Conservation (phyloP, 2,888 invertebrate species). For the Ethmia dodecea region DNA sequence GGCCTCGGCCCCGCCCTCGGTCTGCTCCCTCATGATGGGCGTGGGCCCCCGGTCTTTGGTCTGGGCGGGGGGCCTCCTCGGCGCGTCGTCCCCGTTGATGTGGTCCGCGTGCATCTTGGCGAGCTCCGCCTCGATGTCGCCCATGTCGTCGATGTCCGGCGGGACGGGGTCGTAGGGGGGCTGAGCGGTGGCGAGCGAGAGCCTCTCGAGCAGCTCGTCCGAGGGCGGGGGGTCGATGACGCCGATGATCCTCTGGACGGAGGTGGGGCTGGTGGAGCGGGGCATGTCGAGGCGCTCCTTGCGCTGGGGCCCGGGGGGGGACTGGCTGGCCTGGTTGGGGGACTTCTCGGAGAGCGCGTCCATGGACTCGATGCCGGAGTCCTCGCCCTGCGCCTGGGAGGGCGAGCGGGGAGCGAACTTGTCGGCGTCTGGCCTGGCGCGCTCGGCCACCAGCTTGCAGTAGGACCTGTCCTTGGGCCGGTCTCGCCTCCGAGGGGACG, state of each 20-base stretch:
- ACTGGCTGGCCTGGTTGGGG: slow-evolving; percentile 90
- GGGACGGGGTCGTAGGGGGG: slow-evolving; percentile 52
- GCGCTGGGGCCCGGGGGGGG: slow-evolving; percentile 74
- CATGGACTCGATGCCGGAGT: slow-evolving; percentile 95
- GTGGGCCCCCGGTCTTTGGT: slow-evolving; percentile 47
- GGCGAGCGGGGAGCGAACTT: slow-evolving; percentile 67
- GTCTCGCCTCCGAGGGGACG: slow-evolving; percentile 53
- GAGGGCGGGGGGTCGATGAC: slow-evolving; percentile 48
- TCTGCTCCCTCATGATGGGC: slow-evolving; percentile 33
- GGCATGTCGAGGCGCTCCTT: slow-evolving; percentile 67
- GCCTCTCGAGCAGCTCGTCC: slow-evolving; percentile 46
- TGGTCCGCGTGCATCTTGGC: slow-evolving; percentile 80
- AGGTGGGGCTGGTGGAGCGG: slow-evolving; percentile 57
- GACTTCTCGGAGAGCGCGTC: slow-evolving; percentile 95
- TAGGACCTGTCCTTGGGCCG: slow-evolving; percentile 75
- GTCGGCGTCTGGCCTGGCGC: slow-evolving; percentile 45
- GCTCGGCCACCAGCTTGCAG: slow-evolving; percentile 74
- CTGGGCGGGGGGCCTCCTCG: slow-evolving; percentile 30
- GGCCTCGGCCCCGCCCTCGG: slow-evolving; percentile 21
- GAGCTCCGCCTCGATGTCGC: slow-evolving; percentile 83
- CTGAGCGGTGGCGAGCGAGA: slow-evolving; percentile 40
- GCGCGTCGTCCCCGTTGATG: slow-evolving; percentile 54
- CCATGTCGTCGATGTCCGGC: slow-evolving; percentile 73
- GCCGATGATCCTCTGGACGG: slow-evolving; percentile 68
- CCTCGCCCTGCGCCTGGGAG: slow-evolving; percentile 83